phyloP scores from a whole-genome alignment of 2,113 vertebrate species.

The Pseudorectes ferrugineus region DNA sequence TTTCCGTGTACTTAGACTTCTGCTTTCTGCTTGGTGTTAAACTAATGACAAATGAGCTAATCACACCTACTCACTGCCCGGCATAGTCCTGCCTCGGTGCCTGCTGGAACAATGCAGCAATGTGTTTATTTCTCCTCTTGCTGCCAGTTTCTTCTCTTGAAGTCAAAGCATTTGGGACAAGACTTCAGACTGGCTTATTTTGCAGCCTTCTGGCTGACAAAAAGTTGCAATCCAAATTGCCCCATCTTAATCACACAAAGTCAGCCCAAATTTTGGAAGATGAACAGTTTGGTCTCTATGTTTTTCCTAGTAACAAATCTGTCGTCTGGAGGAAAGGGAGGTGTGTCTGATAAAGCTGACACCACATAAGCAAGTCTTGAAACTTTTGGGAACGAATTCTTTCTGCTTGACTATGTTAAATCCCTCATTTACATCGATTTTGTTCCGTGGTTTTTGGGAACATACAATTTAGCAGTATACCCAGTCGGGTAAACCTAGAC shows the following conservation, averaged over 20 bases:
- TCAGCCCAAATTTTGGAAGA: background rate
- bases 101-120: background rate
- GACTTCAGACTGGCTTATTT: background rate
- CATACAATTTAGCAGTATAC: background rate
- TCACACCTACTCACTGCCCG: background rate
- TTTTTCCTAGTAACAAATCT: background rate
- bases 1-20: slow-evolving; percentile 18
- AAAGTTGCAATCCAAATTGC: background rate
- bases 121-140: background rate
- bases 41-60: background rate
- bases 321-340: background rate
- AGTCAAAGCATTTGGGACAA: background rate
- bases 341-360: background rate
- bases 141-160: background rate
- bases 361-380: background rate
- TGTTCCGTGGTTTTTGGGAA: background rate
- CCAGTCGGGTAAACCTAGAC: background rate
- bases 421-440: background rate
- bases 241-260: background rate
- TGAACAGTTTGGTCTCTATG: background rate
- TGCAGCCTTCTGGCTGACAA: background rate
- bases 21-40: slow-evolving; percentile 1
- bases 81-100: background rate
- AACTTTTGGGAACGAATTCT: background rate
- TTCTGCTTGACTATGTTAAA: background rate